These are phyloP conservation scores for Agapornis canus DNA, from an alignment of 2,797 vertebrate genomes.

Conservation along the genomic window DNA sequence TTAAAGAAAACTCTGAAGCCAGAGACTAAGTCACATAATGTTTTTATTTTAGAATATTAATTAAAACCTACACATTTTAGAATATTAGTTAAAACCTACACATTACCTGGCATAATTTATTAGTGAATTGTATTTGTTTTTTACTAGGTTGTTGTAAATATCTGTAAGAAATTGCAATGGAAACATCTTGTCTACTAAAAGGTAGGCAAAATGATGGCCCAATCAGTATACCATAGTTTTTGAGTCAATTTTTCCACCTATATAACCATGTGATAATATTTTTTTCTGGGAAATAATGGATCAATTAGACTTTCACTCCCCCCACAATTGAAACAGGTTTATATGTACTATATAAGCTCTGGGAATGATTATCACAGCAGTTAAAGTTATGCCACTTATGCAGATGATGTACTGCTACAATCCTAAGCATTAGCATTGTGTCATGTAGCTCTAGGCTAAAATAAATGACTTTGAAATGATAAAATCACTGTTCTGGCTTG, in stretches of 20 bases:
- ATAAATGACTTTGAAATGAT: conserved; percentile 57
- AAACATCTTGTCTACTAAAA: background rate
- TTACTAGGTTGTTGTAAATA: background rate
- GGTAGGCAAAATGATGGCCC: background rate
- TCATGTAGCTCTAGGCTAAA: conserved; percentile 20
- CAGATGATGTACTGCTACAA: conserved; percentile 25
- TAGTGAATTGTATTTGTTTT: background rate
- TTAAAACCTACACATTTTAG: background rate
- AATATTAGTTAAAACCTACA: background rate
- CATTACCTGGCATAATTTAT: background rate
- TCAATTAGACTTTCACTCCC: background rate
- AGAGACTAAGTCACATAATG: background rate
- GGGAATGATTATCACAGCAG: background rate
- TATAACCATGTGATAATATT: background rate
- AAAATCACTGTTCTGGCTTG: conserved; percentile 51
- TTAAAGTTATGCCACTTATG: conserved; percentile 35
- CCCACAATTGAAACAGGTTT: background rate
- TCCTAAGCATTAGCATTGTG: background rate
- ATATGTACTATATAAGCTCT: background rate
- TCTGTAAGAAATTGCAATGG: background rate
- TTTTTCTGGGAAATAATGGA: conserved; percentile 24
- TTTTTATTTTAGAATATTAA: conserved; percentile 12
- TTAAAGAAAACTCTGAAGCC: background rate
- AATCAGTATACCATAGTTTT: background rate
- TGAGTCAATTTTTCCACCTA: background rate